phyloP scores from a whole-genome alignment of 2,113 vertebrate genomes.

The Nestor notabilis region DNA sequence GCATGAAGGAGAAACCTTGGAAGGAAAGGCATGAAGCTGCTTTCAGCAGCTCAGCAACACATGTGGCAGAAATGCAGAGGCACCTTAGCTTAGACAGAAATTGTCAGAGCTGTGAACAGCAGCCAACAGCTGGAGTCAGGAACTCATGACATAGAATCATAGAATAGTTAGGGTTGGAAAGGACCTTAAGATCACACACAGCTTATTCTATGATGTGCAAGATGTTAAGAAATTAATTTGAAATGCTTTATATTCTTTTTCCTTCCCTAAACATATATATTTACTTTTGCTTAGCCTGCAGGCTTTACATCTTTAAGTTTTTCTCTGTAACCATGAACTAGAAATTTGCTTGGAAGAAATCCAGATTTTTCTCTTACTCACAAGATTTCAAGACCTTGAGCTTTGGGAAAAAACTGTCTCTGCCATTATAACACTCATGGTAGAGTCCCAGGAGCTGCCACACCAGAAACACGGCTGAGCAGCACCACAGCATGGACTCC shows the following conservation, averaged over 20 bases:
- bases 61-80: not conserved
- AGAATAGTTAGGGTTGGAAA: not conserved
- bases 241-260: not conserved
- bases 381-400: not conserved
- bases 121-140: not conserved
- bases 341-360: conserved; percentile 36
- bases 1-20: not conserved
- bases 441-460: not conserved
- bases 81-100: not conserved
- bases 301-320: not conserved
- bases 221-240: conserved; percentile 14
- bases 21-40: not conserved
- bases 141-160: not conserved
- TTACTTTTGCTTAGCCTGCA: conserved; percentile 13
- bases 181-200: not conserved
- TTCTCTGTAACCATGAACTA: not conserved
- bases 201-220: not conserved
- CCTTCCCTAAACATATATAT: not conserved
- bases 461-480: not conserved
- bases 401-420: not conserved
- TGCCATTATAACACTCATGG: not conserved
- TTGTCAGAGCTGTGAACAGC: not conserved
- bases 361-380: not conserved
- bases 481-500: not conserved
- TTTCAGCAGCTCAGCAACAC: not conserved